Evolutionary conservation across 2,888 invertebrate species (phyloP).

Genomic region (Platycheirus rosarum): DNA sequence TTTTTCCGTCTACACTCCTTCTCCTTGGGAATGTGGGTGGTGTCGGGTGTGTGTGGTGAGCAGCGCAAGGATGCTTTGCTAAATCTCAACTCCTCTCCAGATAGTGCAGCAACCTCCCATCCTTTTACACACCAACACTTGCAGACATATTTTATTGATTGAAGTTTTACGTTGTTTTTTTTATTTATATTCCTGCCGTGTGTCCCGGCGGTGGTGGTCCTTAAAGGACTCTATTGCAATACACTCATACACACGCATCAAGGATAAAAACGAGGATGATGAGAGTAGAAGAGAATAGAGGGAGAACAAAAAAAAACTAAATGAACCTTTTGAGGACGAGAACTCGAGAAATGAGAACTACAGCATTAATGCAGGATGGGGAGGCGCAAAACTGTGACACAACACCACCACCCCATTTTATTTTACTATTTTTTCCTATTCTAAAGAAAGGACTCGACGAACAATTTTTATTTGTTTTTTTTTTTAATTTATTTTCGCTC

Average conservation of each 20-base stretch:
- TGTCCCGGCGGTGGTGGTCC: constrained; percentile 40
- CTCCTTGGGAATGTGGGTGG: constrained; percentile 14
- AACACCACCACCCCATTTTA: constrained; percentile 66
- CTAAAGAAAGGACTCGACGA: constrained; percentile 55
- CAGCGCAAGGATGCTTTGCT: constrained; percentile 60
- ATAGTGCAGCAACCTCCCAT: constrained; percentile 73
- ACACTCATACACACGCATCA: constrained; percentile 55
- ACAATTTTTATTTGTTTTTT: constrained; percentile 31
- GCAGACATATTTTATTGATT: constrained; percentile 72
- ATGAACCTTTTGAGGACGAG: constrained; percentile 51
- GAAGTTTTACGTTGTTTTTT: constrained; percentile 64
- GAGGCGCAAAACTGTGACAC: constrained; percentile 70
- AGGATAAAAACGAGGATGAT: constrained; percentile 52
- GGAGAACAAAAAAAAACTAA: constrained; percentile 39
- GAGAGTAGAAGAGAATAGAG: constrained; percentile 31
- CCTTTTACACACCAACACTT: constrained; percentile 65
- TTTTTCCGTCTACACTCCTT: constrained; percentile 43
- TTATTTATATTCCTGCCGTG: constrained; percentile 68
- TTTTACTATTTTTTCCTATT: constrained; percentile 20
- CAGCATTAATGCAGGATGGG: constrained; percentile 66
- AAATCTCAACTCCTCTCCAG: constrained; percentile 59
- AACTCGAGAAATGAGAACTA: constrained; percentile 59
- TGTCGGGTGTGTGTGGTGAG: constrained; percentile 25
- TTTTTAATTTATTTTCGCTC: constrained; percentile 24
- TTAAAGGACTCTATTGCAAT: constrained; percentile 59